These are phyloP conservation scores for Elysia crispata DNA, from an alignment of 2,888 invertebrate species.

Conservation along the genomic window DNA sequence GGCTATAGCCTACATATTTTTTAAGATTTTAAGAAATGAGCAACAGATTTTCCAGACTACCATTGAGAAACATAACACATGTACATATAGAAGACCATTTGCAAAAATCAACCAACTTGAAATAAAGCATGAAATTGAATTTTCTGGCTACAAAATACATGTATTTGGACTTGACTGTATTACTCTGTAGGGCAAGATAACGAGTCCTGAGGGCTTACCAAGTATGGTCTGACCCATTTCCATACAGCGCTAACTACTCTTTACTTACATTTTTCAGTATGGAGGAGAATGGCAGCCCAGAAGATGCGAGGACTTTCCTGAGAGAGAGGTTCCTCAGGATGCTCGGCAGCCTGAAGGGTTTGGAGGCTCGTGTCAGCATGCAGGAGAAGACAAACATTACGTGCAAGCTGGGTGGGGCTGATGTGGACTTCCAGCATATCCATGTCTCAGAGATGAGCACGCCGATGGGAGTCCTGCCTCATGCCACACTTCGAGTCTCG, in stretches of 20 bases:
- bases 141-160: too few species aligned
- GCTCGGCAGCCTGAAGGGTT: conserved; percentile 62
- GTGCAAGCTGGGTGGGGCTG: conserved; percentile 83
- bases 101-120: too few species aligned
- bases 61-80: too few species aligned
- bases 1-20: too few species aligned
- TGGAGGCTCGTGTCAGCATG: conserved; percentile 62
- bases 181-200: too few species aligned
- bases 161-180: too few species aligned
- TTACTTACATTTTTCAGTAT: neutral
- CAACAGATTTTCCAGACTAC: too few species aligned
- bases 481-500: conserved; percentile 67
- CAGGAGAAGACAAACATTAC: conserved; percentile 65
- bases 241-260: neutral
- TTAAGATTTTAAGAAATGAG: too few species aligned
- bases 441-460: conserved; percentile 62
- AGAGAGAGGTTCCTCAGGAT: conserved; percentile 71
- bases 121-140: too few species aligned
- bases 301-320: conserved; percentile 68
- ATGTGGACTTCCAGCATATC: conserved; percentile 94
- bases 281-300: conserved; percentile 33
- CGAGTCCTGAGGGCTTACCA: neutral
- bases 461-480: conserved; percentile 70
- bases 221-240: neutral
- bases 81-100: too few species aligned